Evolutionary conservation across 2,113 vertebrate genomes (phyloP), one percentile per base, ranked within the genome.

Genomic region (Hippocampus zosterae): DNA sequence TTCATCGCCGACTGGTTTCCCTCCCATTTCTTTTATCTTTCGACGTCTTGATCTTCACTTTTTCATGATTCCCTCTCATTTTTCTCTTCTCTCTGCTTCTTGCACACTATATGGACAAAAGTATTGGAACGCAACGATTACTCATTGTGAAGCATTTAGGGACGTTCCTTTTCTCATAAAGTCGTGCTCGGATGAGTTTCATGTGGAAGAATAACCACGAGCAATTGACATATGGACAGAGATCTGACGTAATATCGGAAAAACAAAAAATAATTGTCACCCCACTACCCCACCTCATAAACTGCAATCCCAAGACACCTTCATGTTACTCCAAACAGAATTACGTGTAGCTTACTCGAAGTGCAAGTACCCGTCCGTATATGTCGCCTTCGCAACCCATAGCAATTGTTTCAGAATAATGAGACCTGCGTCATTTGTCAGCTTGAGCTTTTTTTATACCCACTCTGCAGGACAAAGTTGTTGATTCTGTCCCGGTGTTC

Each of bases 401-500:
- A 42, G 10, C 2, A 42, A 9, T 42, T 12, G 41, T 42, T 12
- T 9, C 11, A 42, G 41, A 42, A 42, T 42, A 42, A 42, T 1
- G 41, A 42, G 41, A 11, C 41, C 41, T 42, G 10, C 11, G 1
- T 37, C 41, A 42, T 9, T 42, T 42, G 41, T 12, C 11, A 42
- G 41, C 10, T 42, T 42, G 33, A 37, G 33, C 33, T 37, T 37
- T 37, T 37, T 42, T 42, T 10, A 42, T 42, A 42, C 2, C 41
- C 41, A 42, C 1, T 42, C 41, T 3, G 41, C 41, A 42, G 41
- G 2, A 12, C 41, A 42, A 42, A 42, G 2, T 42, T 42, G 41
- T 42, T 12, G 8, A 23, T 57, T 57, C 25, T 13, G 19, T 64
- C 33, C 48, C 56, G 61, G 27, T 64, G 41, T 84, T 21, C 87